Evolutionary conservation across 1,140 invertebrate species (phyloP), one percentile per base, ranked within the genome.

Genomic region (Brachystomella parvula): DNA sequence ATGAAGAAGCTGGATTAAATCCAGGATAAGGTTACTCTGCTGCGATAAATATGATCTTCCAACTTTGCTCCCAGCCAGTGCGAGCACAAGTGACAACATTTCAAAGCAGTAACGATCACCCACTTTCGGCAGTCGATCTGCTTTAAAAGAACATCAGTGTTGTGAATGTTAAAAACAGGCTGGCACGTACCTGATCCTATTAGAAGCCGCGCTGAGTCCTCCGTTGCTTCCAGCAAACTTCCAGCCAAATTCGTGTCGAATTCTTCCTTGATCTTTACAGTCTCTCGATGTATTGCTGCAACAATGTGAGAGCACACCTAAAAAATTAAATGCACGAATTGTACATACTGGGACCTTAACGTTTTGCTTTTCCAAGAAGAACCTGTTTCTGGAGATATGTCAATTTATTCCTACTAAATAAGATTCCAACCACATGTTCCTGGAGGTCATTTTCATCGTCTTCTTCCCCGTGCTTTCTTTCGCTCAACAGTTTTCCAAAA

Each of bases 41-140:
- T 94, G 90, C 0, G 93, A 90, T 2, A 98, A 79, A 78, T 96
- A 95, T 12, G 86, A 85, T 32, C 93, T 81, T 0, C 94, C 94
- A 0, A 96, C 92, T 0, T 86, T 83, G 68, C 92, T 96, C 2
- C 94, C 94, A 71, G 91, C 95, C n/a, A 97, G 78, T 0, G 95
- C 94, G 67, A 96, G 77, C 21, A 85, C 94, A 86, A 97, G 90
- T 0, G 92, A 96, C 6, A 98, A 79, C 90, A 98, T 94, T 81
- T 98, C 94, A 77, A 98, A 98, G 79, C 94, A 97, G 76, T 96
- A 97, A 9, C 91, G 92, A 79, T 97, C 94, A 1, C 87, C 79
- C 19, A 78, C 76, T 69, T 77, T 79, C 63, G 74, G n/a, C n/a
- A n/a, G n/a, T n/a, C n/a, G n/a, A n/a, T 75, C 61, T 78, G 73